Conservation (phyloP, 2,113 vertebrate species). For the Elephantulus edwardii region DNA sequence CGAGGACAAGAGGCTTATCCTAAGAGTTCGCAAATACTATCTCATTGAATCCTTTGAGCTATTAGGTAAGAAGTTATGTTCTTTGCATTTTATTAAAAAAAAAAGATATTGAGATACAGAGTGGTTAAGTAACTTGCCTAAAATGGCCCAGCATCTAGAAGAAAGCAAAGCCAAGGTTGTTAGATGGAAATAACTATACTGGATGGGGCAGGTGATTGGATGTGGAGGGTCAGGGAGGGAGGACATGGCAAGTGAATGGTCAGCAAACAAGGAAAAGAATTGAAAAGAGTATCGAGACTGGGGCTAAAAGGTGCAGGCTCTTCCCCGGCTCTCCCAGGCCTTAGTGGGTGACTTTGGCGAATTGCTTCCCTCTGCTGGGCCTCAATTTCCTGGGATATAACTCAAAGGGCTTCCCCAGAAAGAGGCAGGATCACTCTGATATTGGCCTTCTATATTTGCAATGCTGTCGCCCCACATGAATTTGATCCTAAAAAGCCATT, state of each 20-base stretch:
- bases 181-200: too few species aligned
- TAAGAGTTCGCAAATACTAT: background rate
- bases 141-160: background rate
- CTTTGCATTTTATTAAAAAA: background rate
- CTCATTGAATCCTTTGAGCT: background rate
- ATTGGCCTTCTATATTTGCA: background rate
- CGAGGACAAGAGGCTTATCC: background rate
- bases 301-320: background rate
- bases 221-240: too few species aligned
- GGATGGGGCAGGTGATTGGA: too few species aligned
- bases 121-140: conserved; percentile 3
- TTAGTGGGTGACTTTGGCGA: background rate
- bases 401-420: background rate
- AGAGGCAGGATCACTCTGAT: background rate
- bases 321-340: background rate
- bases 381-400: background rate
- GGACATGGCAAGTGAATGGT: fast-evolving
- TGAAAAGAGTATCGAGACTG: background rate
- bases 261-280: too few species aligned
- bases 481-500: conserved; percentile 17
- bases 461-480: background rate
- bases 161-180: background rate
- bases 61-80: background rate
- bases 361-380: background rate
- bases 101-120: background rate